Evolutionary conservation across 2,888 invertebrate species (phyloP).

Genomic region (Folsomia manolachei): DNA sequence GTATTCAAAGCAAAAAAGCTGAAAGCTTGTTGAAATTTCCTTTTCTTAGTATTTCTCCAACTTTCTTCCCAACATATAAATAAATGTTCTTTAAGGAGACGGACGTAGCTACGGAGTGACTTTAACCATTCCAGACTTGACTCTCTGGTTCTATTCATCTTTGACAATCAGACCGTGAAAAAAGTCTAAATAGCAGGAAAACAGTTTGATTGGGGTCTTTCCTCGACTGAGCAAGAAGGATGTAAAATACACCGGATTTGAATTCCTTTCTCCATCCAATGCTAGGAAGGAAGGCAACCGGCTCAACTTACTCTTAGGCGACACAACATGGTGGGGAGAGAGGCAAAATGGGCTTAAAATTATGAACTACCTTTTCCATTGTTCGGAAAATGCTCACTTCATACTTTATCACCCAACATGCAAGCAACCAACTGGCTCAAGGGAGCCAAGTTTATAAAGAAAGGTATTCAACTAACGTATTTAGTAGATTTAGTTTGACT

Average conservation of each 20-base stretch:
- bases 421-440: background rate
- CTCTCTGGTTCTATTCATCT: constrained; percentile 9
- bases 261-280: constrained; percentile 9
- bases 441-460: too few species aligned
- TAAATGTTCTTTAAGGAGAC: too few species aligned
- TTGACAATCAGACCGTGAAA: constrained; percentile 24
- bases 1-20: background rate
- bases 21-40: constrained; percentile 3
- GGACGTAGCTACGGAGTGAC: background rate
- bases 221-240: background rate
- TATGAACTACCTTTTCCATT: constrained; percentile 23
- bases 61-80: too few species aligned
- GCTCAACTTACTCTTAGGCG: too few species aligned
- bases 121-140: constrained; percentile 4
- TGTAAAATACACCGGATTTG: constrained; percentile 20
- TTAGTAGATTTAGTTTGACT: too few species aligned
- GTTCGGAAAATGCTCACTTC: constrained; percentile 18
- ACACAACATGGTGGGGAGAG: background rate
- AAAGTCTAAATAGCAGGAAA: constrained; percentile 22
- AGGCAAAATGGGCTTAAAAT: constrained; percentile 22
- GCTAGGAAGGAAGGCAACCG: background rate
- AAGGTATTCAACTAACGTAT: too few species aligned
- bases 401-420: constrained; percentile 1
- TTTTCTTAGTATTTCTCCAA: background rate
- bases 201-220: constrained; percentile 24